These are phyloP conservation scores for Brachynemurus nebulosus DNA, from an alignment of 2,888 invertebrate genomes.

Conservation along the genomic window DNA sequence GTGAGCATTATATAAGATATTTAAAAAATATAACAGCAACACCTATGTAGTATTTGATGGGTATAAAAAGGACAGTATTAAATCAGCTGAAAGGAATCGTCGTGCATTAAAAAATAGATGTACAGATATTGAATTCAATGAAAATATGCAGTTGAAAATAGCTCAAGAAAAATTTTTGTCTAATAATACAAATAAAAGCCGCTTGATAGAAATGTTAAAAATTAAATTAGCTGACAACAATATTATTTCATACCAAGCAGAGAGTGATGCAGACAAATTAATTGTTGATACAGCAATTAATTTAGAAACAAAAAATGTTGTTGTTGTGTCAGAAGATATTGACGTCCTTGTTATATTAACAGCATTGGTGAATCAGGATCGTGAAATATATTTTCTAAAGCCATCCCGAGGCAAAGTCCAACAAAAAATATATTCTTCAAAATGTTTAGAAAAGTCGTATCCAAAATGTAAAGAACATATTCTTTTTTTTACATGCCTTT, in stretches of 20 bases:
- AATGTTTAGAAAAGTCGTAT: conserved; percentile 9
- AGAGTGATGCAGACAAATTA: conserved; percentile 11
- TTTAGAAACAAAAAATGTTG: conserved; percentile 12
- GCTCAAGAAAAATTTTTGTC: conserved; percentile 13
- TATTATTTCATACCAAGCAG: conserved; percentile 14
- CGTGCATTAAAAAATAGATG: conserved; percentile 10
- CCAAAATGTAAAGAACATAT: conserved; percentile 13
- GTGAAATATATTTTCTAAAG: conserved; percentile 13
- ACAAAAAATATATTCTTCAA: conserved; percentile 12
- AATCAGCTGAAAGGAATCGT: conserved; percentile 12
- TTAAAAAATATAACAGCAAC: conserved; percentile 11
- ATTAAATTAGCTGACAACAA: conserved; percentile 11
- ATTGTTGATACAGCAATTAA: conserved; percentile 15
- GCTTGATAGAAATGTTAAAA: conserved; percentile 13
- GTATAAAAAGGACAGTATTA: conserved; percentile 13
- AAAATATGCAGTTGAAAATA: conserved; percentile 14
- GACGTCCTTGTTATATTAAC: conserved; percentile 22
- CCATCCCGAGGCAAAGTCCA: conserved; percentile 11
- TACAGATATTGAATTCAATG: conserved; percentile 12
- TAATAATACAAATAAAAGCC: conserved; percentile 14
- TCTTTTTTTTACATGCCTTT: conserved; percentile 15
- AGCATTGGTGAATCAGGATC: conserved; percentile 8
- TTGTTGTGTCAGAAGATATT: conserved; percentile 12
- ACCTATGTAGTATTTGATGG: conserved; percentile 11
- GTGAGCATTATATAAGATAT: conserved; percentile 9